Evolutionary conservation across 92 coral and sea anemone species (phyloP), one percentile per base, ranked within the genome.

Genomic region (Zoanthus sociatus): DNA sequence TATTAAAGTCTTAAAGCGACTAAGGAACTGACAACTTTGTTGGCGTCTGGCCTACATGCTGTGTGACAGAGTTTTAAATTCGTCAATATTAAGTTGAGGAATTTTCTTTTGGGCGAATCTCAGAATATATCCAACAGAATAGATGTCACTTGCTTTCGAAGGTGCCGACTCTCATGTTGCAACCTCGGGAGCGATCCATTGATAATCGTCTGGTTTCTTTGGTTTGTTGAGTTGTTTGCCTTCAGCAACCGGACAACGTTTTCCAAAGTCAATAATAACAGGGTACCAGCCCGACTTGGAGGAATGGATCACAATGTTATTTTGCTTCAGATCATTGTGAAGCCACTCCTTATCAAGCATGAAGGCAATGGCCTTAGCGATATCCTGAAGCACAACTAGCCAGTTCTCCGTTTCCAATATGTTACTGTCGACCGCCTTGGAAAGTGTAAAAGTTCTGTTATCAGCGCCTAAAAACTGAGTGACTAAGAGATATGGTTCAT

Each of bases 251-350:
- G 15, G 17, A 11, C 20, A 18, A 53, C 82, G 75, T 67, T 89
- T 89, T 9, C 91, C 88, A 17, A 89, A 89, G 71, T 89, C 91
- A 83, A 76, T 89, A 1, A 54, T 46, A 9, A 85, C 83, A 21
- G 89, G 85, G 13, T 31, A 7, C 89, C 84, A 86, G 4, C 42
- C 66, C 1, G 7, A 26, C 63, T 71, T 17, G 30, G 75, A 11
- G 46, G 30, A 73, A 13, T 83, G 88, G 32, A 84, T 61, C 16
- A 72, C 50, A 54, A 72, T 68, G 50, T 89, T 83, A 54, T 89
- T 83, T 21, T 88, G 81, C 37, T 89, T 89, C 56, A 89, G 45
- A 58, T 89, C 91, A 50, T 84, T 83, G 63, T 89, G 84, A 16
- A 83, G 55, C 73, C 66, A 89, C 18, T 88, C 83, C 64, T 75